Base-by-base conservation (phyloP, 2,113 vertebrate species). In the Phoxinus phoxinus region DNA sequence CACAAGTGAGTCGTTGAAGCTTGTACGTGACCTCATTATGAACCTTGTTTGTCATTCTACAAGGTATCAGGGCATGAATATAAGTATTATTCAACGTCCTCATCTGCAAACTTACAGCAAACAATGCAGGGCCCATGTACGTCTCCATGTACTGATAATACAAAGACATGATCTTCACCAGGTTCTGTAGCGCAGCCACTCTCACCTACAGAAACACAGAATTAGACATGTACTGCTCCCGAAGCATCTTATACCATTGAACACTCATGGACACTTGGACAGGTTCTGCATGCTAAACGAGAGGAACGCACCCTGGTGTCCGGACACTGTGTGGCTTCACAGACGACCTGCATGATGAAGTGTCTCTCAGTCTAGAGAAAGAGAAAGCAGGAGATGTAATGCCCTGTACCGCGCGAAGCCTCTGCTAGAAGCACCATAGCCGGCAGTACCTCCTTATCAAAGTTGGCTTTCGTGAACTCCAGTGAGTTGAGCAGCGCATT, bases 301-400 rank as follows among this genome's bases (percentile, higher is more conserved):
- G 44, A 46, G 25, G 11, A 3, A 94, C 97, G 97, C 93, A 99
- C 98, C 94, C 98, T 96, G 27, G 95, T 99, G 90, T 99, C 98
- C 0, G 97, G 97, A 93, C 98, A 99, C 93, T 99, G 98, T 0
- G 98, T 99, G 13, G 98, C 98, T 94, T 99, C 98, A 93, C 98
- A 99, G 48, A 99, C 98, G 83, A 99, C 98, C 94, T 99, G 98
- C 98, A 99, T 99, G 93, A 99, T 99, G 96, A 98, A 98, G 94
- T 99, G 98, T 91, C 98, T 95, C 95, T 99, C 98, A 30, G 97
- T 97, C 98, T 99, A 91, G 19, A 84, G 46, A 84, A 37, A 80
- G 58, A 44, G 25, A 44, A 25, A 25, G 51, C 3, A 2, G 13
- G 10, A 27, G 41, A 75, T 3, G 1, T n/a, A 6, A 3, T 1